Conservation (phyloP, 2,888 invertebrate genomes). For the Melanchra persicariae region DNA sequence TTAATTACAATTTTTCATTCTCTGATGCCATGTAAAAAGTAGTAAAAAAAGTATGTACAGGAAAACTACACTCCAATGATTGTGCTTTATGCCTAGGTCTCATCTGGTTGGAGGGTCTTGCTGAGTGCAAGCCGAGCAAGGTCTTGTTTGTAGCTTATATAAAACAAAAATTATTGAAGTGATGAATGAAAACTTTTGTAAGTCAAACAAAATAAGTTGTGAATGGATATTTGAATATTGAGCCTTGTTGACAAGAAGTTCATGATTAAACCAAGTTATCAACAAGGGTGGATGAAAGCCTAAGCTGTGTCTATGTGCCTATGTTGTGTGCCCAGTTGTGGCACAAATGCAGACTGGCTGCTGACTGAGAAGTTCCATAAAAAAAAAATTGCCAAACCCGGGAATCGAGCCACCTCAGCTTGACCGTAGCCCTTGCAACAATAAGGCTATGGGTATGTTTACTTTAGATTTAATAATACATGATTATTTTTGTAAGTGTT, state of each 20-base stretch:
- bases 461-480: neutral
- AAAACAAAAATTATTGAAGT: neutral
- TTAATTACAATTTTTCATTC: neutral
- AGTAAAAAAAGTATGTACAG: neutral
- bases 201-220: neutral
- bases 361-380: neutral
- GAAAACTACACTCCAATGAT: slow-evolving; percentile 21
- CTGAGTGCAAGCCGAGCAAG: neutral
- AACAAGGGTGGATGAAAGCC: too few species aligned
- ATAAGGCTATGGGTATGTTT: neutral
- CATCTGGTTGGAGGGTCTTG: slow-evolving; percentile 15
- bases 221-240: neutral
- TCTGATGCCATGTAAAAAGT: neutral
- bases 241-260: neutral
- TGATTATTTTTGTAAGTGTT: neutral
- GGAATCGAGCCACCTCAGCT: neutral
- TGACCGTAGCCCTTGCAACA: neutral
- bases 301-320: neutral
- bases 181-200: slow-evolving; percentile 7
- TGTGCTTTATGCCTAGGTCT: slow-evolving; percentile 11
- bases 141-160: neutral
- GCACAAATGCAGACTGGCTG: neutral
- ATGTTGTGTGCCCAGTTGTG: neutral
- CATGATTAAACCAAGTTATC: neutral
- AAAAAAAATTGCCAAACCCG: neutral